A percentile compares a stretch with the other conserved stretches of the same genome.
These are phyloP conservation scores for Sebastes trivittatus DNA, from an alignment of 2,797 vertebrate species.

Conservation along the genomic window DNA sequence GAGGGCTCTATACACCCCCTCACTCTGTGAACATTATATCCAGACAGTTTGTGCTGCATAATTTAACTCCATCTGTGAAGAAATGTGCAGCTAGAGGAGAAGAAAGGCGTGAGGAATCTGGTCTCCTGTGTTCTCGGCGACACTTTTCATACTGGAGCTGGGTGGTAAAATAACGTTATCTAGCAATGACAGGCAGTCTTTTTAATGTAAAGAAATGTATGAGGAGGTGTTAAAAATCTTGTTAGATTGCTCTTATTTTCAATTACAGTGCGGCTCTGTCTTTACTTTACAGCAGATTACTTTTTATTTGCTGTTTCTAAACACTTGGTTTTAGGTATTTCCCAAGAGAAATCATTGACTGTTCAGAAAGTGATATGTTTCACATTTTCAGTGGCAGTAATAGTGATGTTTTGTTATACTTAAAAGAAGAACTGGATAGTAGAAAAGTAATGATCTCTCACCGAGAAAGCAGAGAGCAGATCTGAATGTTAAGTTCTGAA, in stretches of 20 bases:
- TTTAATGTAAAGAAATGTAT: constrained; percentile 23
- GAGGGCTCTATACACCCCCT: constrained; percentile 37
- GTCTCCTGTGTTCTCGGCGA: constrained; percentile 39
- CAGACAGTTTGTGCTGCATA: constrained; percentile 80
- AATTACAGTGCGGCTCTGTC: neutral
- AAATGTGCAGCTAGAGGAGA: constrained; percentile 47
- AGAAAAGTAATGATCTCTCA: neutral
- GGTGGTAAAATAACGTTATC: constrained; percentile 39
- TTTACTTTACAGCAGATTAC: neutral
- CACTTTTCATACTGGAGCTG: constrained; percentile 37
- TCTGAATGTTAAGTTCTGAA: neutral
- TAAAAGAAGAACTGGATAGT: neutral
- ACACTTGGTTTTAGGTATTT: neutral
- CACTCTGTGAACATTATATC: constrained; percentile 66
- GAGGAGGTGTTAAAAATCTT: neutral
- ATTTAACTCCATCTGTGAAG: constrained; percentile 79
- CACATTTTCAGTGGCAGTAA: neutral
- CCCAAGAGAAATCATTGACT: neutral
- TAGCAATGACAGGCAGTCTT: constrained; percentile 28
- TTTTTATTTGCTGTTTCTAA: neutral
- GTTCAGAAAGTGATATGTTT: neutral
- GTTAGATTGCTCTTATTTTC: neutral
- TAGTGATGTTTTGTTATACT: neutral
- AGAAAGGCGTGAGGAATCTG: constrained; percentile 53
- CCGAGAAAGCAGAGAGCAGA: neutral